Base-by-base conservation (phyloP, 2,797 vertebrate genomes). In the Syncerus caffer region DNA sequence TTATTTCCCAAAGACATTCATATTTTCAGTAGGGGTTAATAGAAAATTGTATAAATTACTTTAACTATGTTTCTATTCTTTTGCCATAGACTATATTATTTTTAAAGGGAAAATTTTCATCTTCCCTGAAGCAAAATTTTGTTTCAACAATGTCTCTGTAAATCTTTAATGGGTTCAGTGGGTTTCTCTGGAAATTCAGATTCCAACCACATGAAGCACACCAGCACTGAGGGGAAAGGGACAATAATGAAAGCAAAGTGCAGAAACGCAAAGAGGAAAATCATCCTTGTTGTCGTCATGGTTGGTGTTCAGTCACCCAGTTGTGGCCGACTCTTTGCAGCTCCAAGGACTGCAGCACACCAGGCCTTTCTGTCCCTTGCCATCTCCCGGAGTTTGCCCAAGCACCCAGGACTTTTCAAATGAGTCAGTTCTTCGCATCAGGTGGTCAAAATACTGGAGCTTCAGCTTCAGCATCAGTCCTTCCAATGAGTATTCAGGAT, bases 271-370 rank as follows among this genome's bases (percentile, higher is more conserved):
- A 27, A 17, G 19, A 38, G n/a, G 15, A 7, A 14, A 14, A 0
- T 31, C 58, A 7, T 9, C 17, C n/a, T 11, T 34, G 19, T 21
- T 10, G 62, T 19, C 4, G 4, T 5, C 2, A 1, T 6, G 0
- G 0, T 1, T 3, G 14, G 29, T 29, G 2, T 6, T 34, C n/a
- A 4, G 64, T 6, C n/a, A 38, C 64, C 64, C n/a, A 67, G 64
- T 19, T 11, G 19, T 6, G 64, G 4, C 34, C 2, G 0, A 21
- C 60, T 62, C 29, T 62, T 8, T 62, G 29, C 7, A 1, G 2
- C 15, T 16, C 14, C 60, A 8, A 62, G 29, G 60, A n/a, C 14
- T 3, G 15, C 60, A 62, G 29, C 17, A 21, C 0, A 4, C 17
- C 64, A 67, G 64, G n/a, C 64, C n/a, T 19, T 34, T n/a, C 17